Base-by-base conservation (phyloP, 1,140 invertebrate species). In the Drosophila leontia region DNA sequence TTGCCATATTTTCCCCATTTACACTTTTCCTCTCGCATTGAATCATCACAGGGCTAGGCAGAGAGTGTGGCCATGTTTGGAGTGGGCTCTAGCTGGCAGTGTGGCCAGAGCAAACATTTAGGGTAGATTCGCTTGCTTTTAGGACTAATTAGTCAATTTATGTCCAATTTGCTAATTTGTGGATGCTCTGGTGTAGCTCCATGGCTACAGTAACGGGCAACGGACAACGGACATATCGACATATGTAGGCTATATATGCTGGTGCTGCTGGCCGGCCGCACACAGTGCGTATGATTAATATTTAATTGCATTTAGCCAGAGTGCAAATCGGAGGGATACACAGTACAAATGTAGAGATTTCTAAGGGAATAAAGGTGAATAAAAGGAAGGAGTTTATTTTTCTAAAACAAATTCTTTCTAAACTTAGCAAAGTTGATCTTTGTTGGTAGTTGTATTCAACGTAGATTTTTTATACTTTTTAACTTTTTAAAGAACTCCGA, bases 261-360 rank as follows among this genome's bases (percentile, higher is more conserved):
- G 47, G 32, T 34, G 23, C 47, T 60, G 39, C 41, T 58, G 26
- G 51, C 17, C 61, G 37, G 64, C 35, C 53, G 15, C 61, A 63
- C 55, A 88, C 80, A 77, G 67, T 80, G 82, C 78, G 78, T 86
- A 85, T 85, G 82, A 85, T 88, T 87, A 87, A 87, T 87, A 87
- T 83, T 86, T 87, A 87, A 86, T 86, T 87, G 83, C 82, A 79
- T 86, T 56, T 86, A 87, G 78, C 70, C 79, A 63, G 72, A 87
- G 71, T 80, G 82, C 75, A 75, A 56, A 48, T 50, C 35, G 53
- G 19, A 9, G 7, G 32, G 7, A 19, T 65, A 63, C 64, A 67
- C 42, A 39, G 59, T n/a, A n/a, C 12, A 67, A 67, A 7, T 34
- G 5, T 17, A 17, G 26, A 13, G 3, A 12, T 7, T 51, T 50